These are phyloP conservation scores for Drosophila bocki DNA, from an alignment of 1,140 invertebrate genomes.

Conservation along the genomic window DNA sequence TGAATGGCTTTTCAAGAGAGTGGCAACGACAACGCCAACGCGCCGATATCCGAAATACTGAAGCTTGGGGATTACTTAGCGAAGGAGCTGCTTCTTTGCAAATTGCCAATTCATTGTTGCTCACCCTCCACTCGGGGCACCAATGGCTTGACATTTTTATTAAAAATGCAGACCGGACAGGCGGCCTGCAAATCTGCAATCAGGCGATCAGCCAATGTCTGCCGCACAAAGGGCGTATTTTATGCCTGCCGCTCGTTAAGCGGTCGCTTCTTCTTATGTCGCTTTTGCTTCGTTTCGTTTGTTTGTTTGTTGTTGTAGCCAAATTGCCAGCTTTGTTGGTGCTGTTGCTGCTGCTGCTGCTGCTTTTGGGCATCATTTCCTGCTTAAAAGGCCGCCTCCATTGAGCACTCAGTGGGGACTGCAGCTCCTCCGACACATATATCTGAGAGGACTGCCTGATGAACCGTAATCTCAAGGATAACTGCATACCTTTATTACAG, in stretches of 20 bases:
- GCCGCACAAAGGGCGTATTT: conserved; percentile 50
- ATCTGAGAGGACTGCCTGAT: conserved; percentile 32
- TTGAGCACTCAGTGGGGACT: conserved; percentile 14
- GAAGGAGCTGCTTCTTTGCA: conserved; percentile 32
- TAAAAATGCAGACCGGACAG: conserved; percentile 33
- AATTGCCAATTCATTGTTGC: conserved; percentile 49
- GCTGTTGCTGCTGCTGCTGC: conserved; percentile 6
- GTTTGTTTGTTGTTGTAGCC: conserved; percentile 45
- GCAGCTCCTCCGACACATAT: conserved; percentile 29
- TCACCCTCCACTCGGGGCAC: conserved; percentile 10
- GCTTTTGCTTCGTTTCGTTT: conserved; percentile 8
- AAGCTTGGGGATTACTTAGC: conserved; percentile 41
- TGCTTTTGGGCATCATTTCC: conserved; percentile 52
- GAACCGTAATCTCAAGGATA: conserved; percentile 56
- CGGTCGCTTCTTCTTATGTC: conserved; percentile 12
- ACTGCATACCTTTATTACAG: conserved; percentile 50
- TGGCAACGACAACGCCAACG: conserved; percentile 35
- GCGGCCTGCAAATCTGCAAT: conserved; percentile 34
- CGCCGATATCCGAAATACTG: conserved; percentile 28
- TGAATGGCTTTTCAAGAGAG: conserved; percentile 46
- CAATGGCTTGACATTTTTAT: conserved; percentile 48
- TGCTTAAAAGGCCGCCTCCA: conserved; percentile 29
- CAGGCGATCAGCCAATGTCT: conserved; percentile 50
- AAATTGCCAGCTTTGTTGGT: conserved; percentile 43
- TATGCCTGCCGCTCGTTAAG: conserved; percentile 53